Percentiles rank a stretch among this genome's conserved stretches.
Evolutionary conservation across 2,113 vertebrate species (phyloP).

Genomic region (Hippocampus zosterae): DNA sequence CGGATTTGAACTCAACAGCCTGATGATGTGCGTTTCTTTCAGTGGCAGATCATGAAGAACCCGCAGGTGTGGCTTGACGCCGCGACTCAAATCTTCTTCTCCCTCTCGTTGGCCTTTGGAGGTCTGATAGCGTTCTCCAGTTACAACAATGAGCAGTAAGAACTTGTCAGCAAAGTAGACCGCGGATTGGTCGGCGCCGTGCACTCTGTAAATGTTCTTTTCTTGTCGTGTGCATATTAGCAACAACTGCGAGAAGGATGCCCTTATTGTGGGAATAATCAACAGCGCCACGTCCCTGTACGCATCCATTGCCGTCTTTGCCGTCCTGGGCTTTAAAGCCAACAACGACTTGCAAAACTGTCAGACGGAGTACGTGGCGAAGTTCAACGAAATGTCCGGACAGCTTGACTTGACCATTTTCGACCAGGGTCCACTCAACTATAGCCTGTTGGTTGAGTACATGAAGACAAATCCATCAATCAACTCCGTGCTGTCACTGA

Average conservation of each 20-base stretch:
- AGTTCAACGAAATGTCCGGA: background rate
- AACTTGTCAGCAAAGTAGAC: background rate
- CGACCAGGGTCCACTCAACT: conserved; percentile 40
- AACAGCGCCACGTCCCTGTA: conserved; percentile 90
- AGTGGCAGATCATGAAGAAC: conserved; percentile 77
- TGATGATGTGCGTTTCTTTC: conserved; percentile 4
- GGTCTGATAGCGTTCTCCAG: conserved; percentile 89
- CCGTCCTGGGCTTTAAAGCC: conserved; percentile 91
- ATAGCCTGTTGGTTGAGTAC: conserved; percentile 51
- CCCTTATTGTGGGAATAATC: conserved; percentile 78
- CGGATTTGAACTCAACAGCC: background rate
- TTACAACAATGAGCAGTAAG: conserved; percentile 82
- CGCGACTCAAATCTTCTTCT: conserved; percentile 92
- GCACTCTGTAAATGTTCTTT: background rate
- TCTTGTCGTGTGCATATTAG: conserved; percentile 53
- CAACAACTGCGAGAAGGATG: conserved; percentile 87
- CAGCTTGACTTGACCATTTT: too few species aligned
- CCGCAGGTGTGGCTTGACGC: conserved; percentile 90
- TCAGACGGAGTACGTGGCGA: conserved; percentile 66
- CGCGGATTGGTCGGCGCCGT: too few species aligned
- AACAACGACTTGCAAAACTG: conserved; percentile 71
- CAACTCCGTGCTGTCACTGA: conserved; percentile 65
- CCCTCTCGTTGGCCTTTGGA: conserved; percentile 86
- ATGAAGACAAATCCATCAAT: conserved; percentile 62
- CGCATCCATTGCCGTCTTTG: conserved; percentile 82